phyloP scores from a whole-genome alignment of 1,140 invertebrate species.

The Lethrus apterus region DNA sequence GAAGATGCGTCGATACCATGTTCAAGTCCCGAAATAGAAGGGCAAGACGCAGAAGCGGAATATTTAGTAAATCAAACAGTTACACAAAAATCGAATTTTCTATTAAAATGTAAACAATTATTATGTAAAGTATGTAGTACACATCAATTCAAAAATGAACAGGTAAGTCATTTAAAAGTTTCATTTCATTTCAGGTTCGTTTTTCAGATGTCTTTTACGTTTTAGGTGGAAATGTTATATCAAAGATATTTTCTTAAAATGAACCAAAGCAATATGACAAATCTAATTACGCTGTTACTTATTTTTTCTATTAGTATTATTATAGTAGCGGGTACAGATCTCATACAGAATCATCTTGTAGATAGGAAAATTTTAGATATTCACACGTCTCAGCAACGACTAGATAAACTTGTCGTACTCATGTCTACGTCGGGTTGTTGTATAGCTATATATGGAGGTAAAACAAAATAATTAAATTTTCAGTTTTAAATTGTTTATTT shows the following conservation, averaged over 20 bases:
- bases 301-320: slow-evolving; percentile 59
- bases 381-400: slow-evolving; percentile 11
- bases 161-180: slow-evolving; percentile 42
- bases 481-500: slow-evolving; percentile 35
- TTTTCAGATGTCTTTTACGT: slow-evolving; percentile 19
- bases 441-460: slow-evolving; percentile 38
- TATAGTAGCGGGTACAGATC: slow-evolving; percentile 39
- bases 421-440: slow-evolving; percentile 37
- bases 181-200: background rate
- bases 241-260: slow-evolving; percentile 88
- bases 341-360: slow-evolving; percentile 23
- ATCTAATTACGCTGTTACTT: slow-evolving; percentile 69
- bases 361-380: slow-evolving; percentile 20
- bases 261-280: slow-evolving; percentile 85
- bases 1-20: slow-evolving; percentile 32
- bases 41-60: slow-evolving; percentile 31
- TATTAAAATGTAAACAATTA: slow-evolving; percentile 11
- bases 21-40: slow-evolving; percentile 32
- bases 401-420: slow-evolving; percentile 33
- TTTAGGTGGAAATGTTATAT: slow-evolving; percentile 80
- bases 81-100: slow-evolving; percentile 1
- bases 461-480: slow-evolving; percentile 12
- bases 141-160: slow-evolving; percentile 61
- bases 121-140: slow-evolving; percentile 46
- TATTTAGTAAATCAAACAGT: slow-evolving; percentile 23